These are phyloP conservation scores for Colistium nudipinnis DNA, from an alignment of 2,113 vertebrate species.

Conservation along the genomic window DNA sequence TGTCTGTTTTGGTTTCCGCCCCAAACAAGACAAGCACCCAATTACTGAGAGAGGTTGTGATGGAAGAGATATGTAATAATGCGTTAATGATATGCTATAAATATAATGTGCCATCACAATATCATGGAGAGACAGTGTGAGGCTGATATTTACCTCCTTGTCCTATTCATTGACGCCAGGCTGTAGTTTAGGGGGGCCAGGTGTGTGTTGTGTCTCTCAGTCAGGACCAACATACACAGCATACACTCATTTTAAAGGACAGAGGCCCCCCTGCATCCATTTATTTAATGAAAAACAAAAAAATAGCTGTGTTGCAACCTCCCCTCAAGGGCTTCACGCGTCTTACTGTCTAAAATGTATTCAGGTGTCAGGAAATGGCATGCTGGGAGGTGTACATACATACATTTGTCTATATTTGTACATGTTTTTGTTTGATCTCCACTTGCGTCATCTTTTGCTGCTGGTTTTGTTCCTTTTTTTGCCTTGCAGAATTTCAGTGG, in stretches of 20 bases:
- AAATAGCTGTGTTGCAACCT: not conserved
- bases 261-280: not conserved
- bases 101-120: not conserved
- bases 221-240: not conserved
- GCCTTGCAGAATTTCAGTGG: not conserved
- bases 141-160: not conserved
- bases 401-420: constrained; percentile 17
- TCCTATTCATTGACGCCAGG: not conserved
- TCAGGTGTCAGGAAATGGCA: constrained; percentile 25
- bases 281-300: constrained; percentile 6
- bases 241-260: not conserved
- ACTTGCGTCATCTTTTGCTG: not conserved
- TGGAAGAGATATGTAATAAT: not conserved
- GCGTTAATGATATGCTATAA: too few species aligned
- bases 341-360: constrained; percentile 21
- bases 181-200: not conserved
- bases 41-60: not conserved
- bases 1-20: not conserved
- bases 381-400: too few species aligned
- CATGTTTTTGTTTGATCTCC: not conserved
- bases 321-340: constrained; percentile 19
- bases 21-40: not conserved
- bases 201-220: not conserved
- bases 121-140: not conserved
- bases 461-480: not conserved